Evolutionary conservation across 2,113 vertebrate species (phyloP).

Genomic region (Glareola pratincola): DNA sequence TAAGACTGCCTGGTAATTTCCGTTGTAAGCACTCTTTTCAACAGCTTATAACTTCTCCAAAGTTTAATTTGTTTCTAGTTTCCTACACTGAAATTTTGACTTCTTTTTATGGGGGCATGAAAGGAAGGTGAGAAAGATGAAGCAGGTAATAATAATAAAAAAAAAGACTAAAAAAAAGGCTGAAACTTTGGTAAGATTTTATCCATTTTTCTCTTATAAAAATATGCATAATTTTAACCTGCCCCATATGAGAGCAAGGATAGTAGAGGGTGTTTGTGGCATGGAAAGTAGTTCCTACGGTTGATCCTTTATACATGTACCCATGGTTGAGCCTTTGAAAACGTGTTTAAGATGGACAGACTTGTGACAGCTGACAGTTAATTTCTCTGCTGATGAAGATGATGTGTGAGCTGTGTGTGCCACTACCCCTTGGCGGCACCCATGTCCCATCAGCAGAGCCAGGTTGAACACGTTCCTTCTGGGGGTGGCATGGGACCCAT

Average conservation of each 20-base stretch:
- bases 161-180: neutral
- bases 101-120: neutral
- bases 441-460: neutral
- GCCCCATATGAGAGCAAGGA: neutral
- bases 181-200: neutral
- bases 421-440: neutral
- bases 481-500: accelerated
- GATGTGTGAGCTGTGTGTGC: accelerated
- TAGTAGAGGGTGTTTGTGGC: neutral
- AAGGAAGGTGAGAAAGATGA: neutral
- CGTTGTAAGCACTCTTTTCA: neutral
- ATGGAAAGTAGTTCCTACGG: neutral
- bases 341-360: neutral
- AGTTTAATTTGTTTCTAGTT: neutral
- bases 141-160: neutral
- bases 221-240: neutral
- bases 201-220: neutral
- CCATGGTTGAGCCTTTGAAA: neutral
- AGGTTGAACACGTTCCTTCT: neutral
- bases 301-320: neutral
- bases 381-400: accelerated
- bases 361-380: neutral
- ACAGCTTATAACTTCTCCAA: neutral
- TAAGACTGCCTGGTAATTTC: neutral
- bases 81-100: neutral